Percentiles rank a stretch among this genome's conserved stretches.
phyloP scores from a whole-genome alignment of 1,140 invertebrate species.

The Frieseomelitta varia region DNA sequence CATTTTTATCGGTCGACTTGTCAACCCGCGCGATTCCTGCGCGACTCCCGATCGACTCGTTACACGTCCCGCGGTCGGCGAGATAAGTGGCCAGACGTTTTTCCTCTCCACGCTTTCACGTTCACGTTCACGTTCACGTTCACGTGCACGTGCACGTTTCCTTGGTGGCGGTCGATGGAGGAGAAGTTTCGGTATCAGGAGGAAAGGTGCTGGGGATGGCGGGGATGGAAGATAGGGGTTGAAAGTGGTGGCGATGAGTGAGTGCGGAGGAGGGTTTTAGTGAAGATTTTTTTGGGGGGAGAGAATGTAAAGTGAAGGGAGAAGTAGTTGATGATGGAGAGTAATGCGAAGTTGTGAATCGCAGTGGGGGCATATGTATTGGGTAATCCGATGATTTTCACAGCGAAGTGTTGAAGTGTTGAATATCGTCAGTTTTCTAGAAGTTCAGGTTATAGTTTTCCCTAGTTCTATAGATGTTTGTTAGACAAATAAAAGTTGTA shows the following conservation, averaged over 20 bases:
- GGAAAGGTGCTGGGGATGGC: not conserved
- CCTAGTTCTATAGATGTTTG: not conserved
- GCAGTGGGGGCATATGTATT: not conserved
- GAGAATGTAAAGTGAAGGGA: not conserved
- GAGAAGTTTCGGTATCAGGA: not conserved
- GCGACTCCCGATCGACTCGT: conserved; percentile 29
- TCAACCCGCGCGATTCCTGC: not conserved
- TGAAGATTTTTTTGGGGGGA: not conserved
- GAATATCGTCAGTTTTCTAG: not conserved
- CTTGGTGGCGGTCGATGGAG: not conserved
- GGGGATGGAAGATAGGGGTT: not conserved
- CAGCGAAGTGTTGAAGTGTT: not conserved
- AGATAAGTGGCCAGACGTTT: conserved; percentile 18
- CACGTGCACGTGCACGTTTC: not conserved
- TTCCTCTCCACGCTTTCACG: not conserved
- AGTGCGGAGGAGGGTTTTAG: too few relatives aligned
- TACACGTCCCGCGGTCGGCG: conserved; percentile 21
- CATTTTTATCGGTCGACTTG: conserved; percentile 14
- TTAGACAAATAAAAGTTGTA: too few relatives aligned
- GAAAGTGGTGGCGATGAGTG: not conserved
- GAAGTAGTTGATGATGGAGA: not conserved
- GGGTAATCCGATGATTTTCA: not conserved
- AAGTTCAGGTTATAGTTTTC: not conserved
- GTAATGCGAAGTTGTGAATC: not conserved
- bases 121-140: not conserved